Evolutionary conservation across 2,797 vertebrate species (phyloP).

Genomic region (Sandelia bainsii): DNA sequence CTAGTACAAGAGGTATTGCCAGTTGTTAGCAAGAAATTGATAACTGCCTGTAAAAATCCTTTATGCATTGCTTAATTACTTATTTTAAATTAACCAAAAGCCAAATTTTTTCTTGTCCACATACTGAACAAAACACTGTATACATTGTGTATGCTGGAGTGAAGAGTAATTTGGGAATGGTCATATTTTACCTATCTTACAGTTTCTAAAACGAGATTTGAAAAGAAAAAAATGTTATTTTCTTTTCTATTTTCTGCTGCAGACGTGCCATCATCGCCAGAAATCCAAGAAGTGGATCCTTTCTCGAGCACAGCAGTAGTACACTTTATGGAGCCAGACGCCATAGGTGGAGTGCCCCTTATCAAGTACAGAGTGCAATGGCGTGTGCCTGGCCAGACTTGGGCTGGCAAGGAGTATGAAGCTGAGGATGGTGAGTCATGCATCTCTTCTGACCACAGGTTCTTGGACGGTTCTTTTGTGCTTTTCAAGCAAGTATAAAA

Average conservation of each 20-base stretch:
- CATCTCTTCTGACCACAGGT: neutral
- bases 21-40: neutral
- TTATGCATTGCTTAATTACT: neutral
- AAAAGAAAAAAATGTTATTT: neutral
- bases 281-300: constrained; percentile 89
- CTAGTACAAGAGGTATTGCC: neutral
- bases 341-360: constrained; percentile 92
- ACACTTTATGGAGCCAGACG: constrained; percentile 91
- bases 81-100: no score
- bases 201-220: neutral
- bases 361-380: constrained; percentile 94
- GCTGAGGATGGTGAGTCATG: constrained; percentile 88
- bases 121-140: neutral
- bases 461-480: neutral
- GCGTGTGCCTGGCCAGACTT: constrained; percentile 85
- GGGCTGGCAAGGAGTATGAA: constrained; percentile 87
- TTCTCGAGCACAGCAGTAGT: constrained; percentile 95
- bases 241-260: constrained; percentile 6
- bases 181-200: no score
- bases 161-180: neutral
- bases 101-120: neutral
- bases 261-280: constrained; percentile 94
- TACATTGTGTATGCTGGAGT: neutral
- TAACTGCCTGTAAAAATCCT: no score
- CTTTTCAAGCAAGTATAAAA: neutral